Conservation (phyloP, 2,888 invertebrate species). For the Galerucella nymphaeae region DNA sequence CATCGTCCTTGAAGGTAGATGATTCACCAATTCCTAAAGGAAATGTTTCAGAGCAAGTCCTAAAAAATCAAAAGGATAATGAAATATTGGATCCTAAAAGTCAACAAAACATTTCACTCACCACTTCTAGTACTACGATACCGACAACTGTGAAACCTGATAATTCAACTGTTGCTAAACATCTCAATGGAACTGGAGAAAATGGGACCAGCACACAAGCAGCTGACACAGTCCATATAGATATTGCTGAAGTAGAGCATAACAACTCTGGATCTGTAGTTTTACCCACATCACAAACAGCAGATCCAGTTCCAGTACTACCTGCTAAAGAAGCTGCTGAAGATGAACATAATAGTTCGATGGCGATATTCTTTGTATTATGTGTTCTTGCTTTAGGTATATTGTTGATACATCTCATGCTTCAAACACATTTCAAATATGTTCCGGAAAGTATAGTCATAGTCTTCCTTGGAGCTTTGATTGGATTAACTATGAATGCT, state of each 20-base stretch:
- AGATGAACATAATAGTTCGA: constrained; percentile 95
- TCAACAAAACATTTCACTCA: constrained; percentile 8
- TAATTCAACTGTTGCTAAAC: constrained; percentile 14
- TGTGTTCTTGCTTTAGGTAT: constrained; percentile 95
- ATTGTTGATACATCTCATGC: constrained; percentile 91
- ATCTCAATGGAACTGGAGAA: constrained; percentile 12
- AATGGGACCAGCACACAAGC: constrained; percentile 62
- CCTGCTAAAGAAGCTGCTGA: constrained; percentile 93
- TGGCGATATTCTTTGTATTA: constrained; percentile 98
- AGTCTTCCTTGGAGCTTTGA: constrained; percentile 92
- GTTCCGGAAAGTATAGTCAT: constrained; percentile 98
- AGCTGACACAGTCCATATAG: constrained; percentile 84
- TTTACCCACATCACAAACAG: constrained; percentile 64
- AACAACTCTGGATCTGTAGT: constrained; percentile 76
- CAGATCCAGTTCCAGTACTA: constrained; percentile 83
- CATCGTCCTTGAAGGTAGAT: constrained; percentile 14
- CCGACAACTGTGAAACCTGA: constrained; percentile 19
- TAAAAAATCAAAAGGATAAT: constrained; percentile 2
- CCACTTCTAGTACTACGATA: not conserved
- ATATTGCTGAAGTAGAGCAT: constrained; percentile 94
- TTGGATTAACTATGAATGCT: constrained; percentile 90
- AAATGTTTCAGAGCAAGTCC: not conserved
- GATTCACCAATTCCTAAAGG: constrained; percentile 20
- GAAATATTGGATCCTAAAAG: not conserved
- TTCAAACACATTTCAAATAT: constrained; percentile 95